A percentile compares a stretch with the other conserved stretches of the same genome.
Evolutionary conservation across 2,888 invertebrate species (phyloP).

Genomic region (Panorpa germanica): DNA sequence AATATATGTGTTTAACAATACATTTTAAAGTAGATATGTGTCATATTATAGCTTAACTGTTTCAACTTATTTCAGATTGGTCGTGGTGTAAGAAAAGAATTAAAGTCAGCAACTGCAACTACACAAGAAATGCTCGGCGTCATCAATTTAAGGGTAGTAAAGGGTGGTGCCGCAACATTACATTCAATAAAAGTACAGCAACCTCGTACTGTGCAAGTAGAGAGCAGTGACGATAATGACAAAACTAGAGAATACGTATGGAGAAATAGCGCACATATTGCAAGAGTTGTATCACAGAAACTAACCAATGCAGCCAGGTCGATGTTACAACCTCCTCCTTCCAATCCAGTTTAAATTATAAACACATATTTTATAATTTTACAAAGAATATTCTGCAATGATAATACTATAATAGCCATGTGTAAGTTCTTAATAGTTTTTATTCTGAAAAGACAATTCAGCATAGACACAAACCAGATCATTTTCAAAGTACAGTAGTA

Average conservation of each 20-base stretch:
- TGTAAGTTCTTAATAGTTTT: too few species aligned
- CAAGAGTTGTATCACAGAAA: constrained; percentile 67
- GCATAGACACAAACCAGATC: too few species aligned
- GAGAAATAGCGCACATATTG: constrained; percentile 67
- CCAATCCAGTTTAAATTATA: too few species aligned
- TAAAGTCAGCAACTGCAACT: constrained; percentile 72
- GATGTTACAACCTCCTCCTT: constrained; percentile 21
- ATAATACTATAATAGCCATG: too few species aligned
- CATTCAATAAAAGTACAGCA: constrained; percentile 73
- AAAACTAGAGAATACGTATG: constrained; percentile 68
- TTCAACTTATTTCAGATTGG: constrained; percentile 46
- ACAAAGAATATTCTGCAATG: too few species aligned
- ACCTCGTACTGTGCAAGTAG: constrained; percentile 63
- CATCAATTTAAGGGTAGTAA: constrained; percentile 54
- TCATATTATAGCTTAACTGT: too few species aligned
- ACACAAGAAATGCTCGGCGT: constrained; percentile 75
- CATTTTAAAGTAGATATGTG: too few species aligned
- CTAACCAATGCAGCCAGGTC: constrained; percentile 33
- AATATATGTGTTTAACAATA: too few species aligned
- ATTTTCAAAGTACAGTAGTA: too few species aligned
- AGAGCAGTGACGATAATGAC: constrained; percentile 65
- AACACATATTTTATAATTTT: too few species aligned
- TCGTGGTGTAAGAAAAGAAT: constrained; percentile 57
- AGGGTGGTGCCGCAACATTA: constrained; percentile 63
- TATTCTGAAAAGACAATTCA: too few species aligned